Evolutionary conservation across 1,140 invertebrate species (phyloP).

Genomic region (Trypoxylus dichotomus): DNA sequence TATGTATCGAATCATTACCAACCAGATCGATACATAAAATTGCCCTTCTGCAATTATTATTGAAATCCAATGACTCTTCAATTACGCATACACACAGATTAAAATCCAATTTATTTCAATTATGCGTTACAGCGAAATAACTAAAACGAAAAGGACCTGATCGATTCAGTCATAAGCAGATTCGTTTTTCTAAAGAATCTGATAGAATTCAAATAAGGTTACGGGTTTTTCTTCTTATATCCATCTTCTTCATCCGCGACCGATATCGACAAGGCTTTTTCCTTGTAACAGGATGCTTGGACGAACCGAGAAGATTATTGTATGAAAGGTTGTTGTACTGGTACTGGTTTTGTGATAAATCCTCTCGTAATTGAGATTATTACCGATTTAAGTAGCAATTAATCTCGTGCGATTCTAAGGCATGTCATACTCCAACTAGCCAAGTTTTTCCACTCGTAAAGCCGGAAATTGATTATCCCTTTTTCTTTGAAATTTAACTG

Average conservation of each 20-base stretch:
- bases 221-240: neutral
- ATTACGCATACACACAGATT: neutral
- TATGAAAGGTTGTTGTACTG: neutral
- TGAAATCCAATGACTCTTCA: neutral
- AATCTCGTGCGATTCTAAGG: neutral
- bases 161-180: no score
- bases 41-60: no score
- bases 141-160: no score
- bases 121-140: neutral
- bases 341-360: neutral
- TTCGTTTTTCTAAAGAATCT: neutral
- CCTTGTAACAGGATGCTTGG: no score
- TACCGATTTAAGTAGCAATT: neutral
- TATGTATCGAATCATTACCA: no score
- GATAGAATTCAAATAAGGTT: neutral
- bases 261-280: no score
- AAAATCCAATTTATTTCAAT: constrained; percentile 3
- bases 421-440: no score
- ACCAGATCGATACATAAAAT: no score
- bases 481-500: no score
- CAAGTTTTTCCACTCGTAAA: no score
- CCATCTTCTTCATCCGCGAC: no score
- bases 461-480: no score
- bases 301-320: neutral
- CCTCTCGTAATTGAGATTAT: neutral